A percentile compares a stretch with the other conserved stretches of the same genome.
Evolutionary conservation across 2,797 vertebrate genomes (phyloP).

Genomic region (Limnodromus scolopaceus): DNA sequence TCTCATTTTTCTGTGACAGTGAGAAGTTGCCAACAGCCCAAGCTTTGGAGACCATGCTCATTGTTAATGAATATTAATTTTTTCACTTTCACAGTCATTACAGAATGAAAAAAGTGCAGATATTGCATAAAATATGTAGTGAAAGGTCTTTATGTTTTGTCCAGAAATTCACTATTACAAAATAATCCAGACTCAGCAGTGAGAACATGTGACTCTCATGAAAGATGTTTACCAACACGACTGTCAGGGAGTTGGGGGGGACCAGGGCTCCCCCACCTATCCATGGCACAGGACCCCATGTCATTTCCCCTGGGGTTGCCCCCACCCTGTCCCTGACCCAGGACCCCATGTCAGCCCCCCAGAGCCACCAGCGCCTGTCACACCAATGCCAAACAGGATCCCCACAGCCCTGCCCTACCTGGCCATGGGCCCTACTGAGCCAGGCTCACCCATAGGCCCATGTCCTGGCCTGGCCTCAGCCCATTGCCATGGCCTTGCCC

Average conservation of each 20-base stretch:
- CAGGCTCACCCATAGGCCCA: fast-evolving
- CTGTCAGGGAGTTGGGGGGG: fast-evolving
- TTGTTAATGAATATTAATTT: background rate
- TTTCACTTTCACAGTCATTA: background rate
- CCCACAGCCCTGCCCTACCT: background rate
- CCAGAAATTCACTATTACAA: background rate
- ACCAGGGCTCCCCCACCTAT: background rate
- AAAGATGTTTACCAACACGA: background rate
- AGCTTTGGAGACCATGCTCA: background rate
- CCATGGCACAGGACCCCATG: fast-evolving
- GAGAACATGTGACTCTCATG: background rate
- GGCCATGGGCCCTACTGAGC: fast-evolving
- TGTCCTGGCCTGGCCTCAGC: fast-evolving
- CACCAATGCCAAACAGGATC: fast-evolving
- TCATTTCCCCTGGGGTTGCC: background rate
- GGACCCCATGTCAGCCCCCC: background rate
- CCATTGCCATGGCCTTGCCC: fast-evolving
- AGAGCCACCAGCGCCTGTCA: fast-evolving
- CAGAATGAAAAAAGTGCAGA: background rate
- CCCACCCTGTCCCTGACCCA: background rate
- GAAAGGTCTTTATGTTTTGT: background rate
- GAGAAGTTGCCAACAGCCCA: background rate
- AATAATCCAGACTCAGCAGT: background rate
- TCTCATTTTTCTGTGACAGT: background rate
- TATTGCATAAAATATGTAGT: background rate